Evolutionary conservation across 2,888 invertebrate genomes (phyloP).

Genomic region (Perithous albicinctus): DNA sequence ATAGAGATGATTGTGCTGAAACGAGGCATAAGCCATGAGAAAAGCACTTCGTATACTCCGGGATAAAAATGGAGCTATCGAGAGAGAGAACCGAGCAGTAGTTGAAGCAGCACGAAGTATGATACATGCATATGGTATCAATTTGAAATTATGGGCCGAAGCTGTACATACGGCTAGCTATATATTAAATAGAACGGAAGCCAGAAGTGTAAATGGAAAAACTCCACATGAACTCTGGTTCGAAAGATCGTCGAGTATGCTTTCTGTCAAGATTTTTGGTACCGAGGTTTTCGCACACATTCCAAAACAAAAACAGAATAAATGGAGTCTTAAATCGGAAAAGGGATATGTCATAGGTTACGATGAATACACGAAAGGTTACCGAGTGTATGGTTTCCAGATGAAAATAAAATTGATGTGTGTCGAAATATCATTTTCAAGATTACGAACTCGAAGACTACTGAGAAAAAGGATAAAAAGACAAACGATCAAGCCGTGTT

Average conservation of each 20-base stretch:
- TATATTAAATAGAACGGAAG: slow-evolving; percentile 77
- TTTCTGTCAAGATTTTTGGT: slow-evolving; percentile 71
- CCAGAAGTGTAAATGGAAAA: slow-evolving; percentile 70
- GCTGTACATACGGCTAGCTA: slow-evolving; percentile 79
- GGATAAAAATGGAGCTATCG: slow-evolving; percentile 67
- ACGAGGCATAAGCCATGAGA: slow-evolving; percentile 59
- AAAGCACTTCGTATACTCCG: slow-evolving; percentile 56
- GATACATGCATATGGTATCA: slow-evolving; percentile 65
- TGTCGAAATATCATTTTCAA: not conserved
- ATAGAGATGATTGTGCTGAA: slow-evolving; percentile 2
- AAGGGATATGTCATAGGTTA: slow-evolving; percentile 71
- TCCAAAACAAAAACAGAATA: slow-evolving; percentile 73
- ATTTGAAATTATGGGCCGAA: slow-evolving; percentile 79
- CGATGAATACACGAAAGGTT: slow-evolving; percentile 73
- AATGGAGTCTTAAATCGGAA: slow-evolving; percentile 61
- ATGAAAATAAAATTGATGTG: not conserved
- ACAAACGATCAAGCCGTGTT: not conserved
- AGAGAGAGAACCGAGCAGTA: slow-evolving; percentile 76
- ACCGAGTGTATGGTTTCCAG: slow-evolving; percentile 73
- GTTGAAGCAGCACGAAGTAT: slow-evolving; percentile 69
- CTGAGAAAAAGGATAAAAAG: not conserved
- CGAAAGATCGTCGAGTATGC: slow-evolving; percentile 54
- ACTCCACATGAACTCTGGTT: slow-evolving; percentile 77
- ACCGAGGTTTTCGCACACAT: slow-evolving; percentile 75
- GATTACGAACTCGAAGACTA: not conserved